phyloP scores from a whole-genome alignment of 2,113 vertebrate species.

The Salminus brasiliensis region DNA sequence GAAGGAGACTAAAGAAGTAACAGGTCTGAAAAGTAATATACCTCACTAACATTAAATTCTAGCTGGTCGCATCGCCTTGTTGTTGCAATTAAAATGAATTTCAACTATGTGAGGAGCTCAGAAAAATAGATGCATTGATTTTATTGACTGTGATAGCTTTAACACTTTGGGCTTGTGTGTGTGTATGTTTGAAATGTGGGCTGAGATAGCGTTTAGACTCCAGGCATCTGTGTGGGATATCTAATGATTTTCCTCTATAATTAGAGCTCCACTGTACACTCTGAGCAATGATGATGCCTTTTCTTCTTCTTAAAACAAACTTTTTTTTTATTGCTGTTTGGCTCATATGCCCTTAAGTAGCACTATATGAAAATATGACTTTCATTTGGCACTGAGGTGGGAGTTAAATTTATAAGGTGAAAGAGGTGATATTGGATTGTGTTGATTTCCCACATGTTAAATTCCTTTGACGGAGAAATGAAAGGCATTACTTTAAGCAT shows the following conservation, averaged over 20 bases:
- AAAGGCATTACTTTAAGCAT: constrained; percentile 56
- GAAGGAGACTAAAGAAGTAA: no score
- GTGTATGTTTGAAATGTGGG: constrained; percentile 23
- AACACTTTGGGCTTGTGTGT: not conserved
- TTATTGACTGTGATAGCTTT: not conserved
- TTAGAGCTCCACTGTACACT: constrained; percentile 59
- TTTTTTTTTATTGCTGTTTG: constrained; percentile 49
- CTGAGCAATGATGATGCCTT: not conserved
- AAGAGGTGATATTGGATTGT: constrained; percentile 48
- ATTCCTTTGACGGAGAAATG: constrained; percentile 48
- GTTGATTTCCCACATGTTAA: constrained; percentile 48
- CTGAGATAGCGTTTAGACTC: constrained; percentile 47
- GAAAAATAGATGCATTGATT: not conserved
- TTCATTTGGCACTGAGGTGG: constrained; percentile 41
- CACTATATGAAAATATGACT: constrained; percentile 52
- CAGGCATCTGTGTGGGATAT: constrained; percentile 53
- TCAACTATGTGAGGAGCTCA: not conserved
- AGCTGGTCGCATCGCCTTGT: not conserved
- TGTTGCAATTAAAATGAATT: not conserved
- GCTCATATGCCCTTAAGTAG: constrained; percentile 43
- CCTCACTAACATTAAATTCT: not conserved
- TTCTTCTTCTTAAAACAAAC: constrained; percentile 39
- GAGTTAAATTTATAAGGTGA: constrained; percentile 49
- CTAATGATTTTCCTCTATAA: constrained; percentile 65
- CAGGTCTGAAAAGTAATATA: not conserved